Conservation (phyloP, 2,797 vertebrate genomes). For the Cygnus olor region DNA sequence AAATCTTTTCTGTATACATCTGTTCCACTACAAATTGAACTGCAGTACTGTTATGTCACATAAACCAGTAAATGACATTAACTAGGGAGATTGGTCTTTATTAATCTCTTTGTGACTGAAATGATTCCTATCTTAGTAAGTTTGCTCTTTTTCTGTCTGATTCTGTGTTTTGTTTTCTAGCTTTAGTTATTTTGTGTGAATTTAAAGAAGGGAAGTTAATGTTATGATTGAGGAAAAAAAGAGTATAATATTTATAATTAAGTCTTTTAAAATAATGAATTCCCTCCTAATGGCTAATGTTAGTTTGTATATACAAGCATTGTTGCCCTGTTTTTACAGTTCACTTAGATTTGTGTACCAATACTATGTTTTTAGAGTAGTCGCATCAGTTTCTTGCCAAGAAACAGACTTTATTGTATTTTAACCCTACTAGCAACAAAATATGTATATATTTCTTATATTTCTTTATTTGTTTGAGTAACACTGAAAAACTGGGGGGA, state of each 20-base stretch:
- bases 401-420: background rate
- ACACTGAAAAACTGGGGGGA: background rate
- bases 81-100: background rate
- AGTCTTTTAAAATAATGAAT: background rate
- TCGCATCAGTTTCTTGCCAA: conserved; percentile 7
- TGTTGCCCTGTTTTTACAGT: background rate
- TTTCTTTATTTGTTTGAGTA: background rate
- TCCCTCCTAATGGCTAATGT: background rate
- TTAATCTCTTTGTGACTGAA: background rate
- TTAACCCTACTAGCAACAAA: background rate
- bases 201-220: background rate
- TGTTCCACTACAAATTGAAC: background rate
- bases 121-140: background rate
- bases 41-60: background rate
- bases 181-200: background rate
- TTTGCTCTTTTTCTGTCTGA: background rate
- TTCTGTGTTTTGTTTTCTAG: background rate
- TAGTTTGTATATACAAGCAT: background rate
- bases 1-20: background rate
- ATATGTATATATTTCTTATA: background rate
- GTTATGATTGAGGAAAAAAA: background rate
- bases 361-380: background rate
- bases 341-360: background rate
- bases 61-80: background rate
- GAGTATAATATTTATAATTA: background rate